Conservation (phyloP, 2,113 vertebrate genomes). For the Sylvilagus bachmani region DNA sequence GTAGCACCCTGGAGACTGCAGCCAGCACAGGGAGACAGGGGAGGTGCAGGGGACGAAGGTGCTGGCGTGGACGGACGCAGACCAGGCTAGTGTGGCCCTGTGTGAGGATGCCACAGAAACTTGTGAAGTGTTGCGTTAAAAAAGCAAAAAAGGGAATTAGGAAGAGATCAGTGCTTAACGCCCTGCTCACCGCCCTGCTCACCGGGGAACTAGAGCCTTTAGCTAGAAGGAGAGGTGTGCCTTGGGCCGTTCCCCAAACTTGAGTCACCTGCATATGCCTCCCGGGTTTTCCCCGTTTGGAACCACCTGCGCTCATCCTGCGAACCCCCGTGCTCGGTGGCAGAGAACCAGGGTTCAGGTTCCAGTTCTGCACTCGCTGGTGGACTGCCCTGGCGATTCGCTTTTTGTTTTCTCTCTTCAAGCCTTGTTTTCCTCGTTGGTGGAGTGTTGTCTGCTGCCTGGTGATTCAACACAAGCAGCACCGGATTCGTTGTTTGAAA, state of each 20-base stretch:
- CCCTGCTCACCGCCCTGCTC: background rate
- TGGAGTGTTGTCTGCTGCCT: background rate
- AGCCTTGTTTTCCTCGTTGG: constrained; percentile 23
- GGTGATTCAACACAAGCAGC: background rate
- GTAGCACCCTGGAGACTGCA: background rate
- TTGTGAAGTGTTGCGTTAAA: too few relatives aligned
- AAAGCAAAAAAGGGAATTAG: too few relatives aligned
- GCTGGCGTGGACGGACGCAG: too few relatives aligned
- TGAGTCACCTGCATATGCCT: background rate
- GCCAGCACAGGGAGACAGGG: constrained; percentile 23
- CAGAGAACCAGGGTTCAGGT: constrained; percentile 18
- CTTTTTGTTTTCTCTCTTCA: background rate
- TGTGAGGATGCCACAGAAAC: too few relatives aligned
- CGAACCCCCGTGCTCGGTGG: background rate
- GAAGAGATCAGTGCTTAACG: background rate
- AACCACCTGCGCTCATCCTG: background rate
- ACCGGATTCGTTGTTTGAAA: constrained; percentile 22
- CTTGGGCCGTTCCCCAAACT: background rate
- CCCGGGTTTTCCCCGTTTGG: background rate
- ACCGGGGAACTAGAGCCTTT: constrained; percentile 17
- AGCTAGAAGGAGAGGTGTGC: background rate
- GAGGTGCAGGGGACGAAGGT: background rate
- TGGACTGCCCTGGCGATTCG: background rate
- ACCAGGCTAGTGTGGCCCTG: too few relatives aligned
- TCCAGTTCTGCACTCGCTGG: background rate